Base-by-base conservation (phyloP, 2,888 invertebrate genomes). In the Hemaris fuciformis region DNA sequence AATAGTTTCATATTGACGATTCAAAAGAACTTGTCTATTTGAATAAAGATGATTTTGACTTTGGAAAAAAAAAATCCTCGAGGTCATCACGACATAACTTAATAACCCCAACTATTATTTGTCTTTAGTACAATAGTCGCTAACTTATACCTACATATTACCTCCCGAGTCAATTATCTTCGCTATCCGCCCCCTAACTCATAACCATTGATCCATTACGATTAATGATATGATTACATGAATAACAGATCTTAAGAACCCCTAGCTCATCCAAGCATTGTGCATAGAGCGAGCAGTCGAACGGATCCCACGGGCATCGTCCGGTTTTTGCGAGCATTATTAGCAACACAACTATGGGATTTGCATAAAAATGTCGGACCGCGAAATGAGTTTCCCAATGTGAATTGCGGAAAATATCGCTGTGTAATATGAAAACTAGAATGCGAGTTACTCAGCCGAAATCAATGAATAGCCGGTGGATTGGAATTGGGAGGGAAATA, bases 261-360 rank as follows among this genome's bases (percentile, higher is more conserved):
- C 18, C 8, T 31, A 31, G 10, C 8, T 31, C 53, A 18, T 53
- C 18, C 27, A 53, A 31, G 38, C 8, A n/a, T 34, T 41, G 18
- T 18, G 34, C 18, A 53, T 18, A 10, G 45, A 43, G 10, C 31
- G 41, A 25, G 18, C 27, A 34, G 31, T 60, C n/a, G 15, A 60
- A 53, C 23, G 34, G 53, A 53, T 23, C 53, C 7, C 41, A 23
- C 20, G 27, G 18, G 41, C 48, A 22, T 10, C 3, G 23, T 22
- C 34, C 34, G 25, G 23, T 25, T 41, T 59, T 56, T 48, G 57
- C 38, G 62, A 34, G 43, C 65, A 60, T 70, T 72, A 70, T 70
- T 66, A 67, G 65, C 59, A 41, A 41, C 67, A 65, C 67, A 67
- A 68, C 68, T 66, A 69, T 60, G 61, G 57, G 42, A 72, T 73